Percentiles rank a stretch among this genome's conserved stretches.
phyloP scores from a whole-genome alignment of 2,113 vertebrate species.

The Petroica traversi region DNA sequence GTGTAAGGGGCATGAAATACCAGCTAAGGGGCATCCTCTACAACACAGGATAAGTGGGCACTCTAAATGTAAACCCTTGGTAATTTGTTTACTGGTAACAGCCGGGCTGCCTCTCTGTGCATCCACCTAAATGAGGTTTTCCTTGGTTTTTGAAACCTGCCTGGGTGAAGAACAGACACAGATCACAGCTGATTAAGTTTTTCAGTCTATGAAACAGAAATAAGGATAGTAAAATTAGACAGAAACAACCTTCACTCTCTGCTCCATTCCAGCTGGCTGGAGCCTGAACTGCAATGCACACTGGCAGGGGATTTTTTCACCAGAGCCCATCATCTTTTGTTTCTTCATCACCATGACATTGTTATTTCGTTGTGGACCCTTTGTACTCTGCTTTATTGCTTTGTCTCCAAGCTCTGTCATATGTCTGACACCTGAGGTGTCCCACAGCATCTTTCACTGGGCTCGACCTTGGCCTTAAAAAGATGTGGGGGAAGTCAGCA shows the following conservation, averaged over 20 bases:
- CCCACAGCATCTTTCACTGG: background rate
- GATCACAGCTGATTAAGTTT: background rate
- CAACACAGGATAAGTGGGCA: background rate
- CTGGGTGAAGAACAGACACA: background rate
- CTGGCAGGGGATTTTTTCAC: background rate
- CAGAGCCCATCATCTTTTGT: background rate
- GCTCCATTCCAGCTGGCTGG: background rate
- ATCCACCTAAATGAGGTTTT: background rate
- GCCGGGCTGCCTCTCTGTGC: background rate
- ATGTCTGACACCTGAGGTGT: background rate
- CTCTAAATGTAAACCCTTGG: background rate
- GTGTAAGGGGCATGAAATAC: background rate
- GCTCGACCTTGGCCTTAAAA: constrained; percentile 10
- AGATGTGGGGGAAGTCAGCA: background rate
- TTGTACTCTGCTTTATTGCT: background rate
- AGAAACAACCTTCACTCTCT: background rate
- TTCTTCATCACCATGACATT: background rate
- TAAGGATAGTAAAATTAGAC: background rate
- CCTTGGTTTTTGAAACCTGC: background rate
- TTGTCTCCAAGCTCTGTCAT: background rate
- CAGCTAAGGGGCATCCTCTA: background rate
- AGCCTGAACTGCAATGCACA: background rate
- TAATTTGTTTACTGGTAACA: background rate
- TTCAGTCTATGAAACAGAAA: background rate
- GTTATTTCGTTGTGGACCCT: background rate